These are phyloP conservation scores for Napeogenes inachia DNA, from an alignment of 2,888 invertebrate genomes.

Conservation along the genomic window DNA sequence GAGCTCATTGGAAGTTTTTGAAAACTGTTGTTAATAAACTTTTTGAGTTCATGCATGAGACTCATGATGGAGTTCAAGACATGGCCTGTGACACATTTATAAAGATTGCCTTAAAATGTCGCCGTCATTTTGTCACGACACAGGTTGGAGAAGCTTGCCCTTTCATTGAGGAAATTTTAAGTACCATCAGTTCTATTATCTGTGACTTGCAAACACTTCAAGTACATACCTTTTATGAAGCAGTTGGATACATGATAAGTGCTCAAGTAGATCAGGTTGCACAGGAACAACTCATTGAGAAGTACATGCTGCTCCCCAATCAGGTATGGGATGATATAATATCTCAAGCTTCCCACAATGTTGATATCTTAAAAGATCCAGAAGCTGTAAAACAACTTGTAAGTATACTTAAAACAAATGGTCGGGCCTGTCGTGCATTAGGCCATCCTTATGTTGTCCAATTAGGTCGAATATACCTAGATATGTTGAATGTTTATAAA, in stretches of 20 bases:
- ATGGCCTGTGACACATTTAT: slow-evolving; percentile 99
- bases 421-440: slow-evolving; percentile 98
- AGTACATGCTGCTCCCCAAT: slow-evolving; percentile 98
- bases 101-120: slow-evolving; percentile 98
- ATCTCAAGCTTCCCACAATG: slow-evolving; percentile 96
- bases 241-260: slow-evolving; percentile 99
- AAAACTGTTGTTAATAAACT: slow-evolving; percentile 99
- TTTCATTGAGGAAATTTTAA: slow-evolving; percentile 98
- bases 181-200: slow-evolving; percentile 97
- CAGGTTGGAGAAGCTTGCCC: slow-evolving; percentile 98
- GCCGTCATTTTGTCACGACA: slow-evolving; percentile 97
- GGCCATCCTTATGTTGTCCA: slow-evolving; percentile 97
- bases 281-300: slow-evolving; percentile 96
- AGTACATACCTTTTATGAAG: slow-evolving; percentile 99
- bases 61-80: slow-evolving; percentile 99
- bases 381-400: slow-evolving; percentile 98
- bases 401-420: slow-evolving; percentile 99
- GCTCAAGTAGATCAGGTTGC: slow-evolving; percentile 94
- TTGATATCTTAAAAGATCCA: slow-evolving; percentile 95
- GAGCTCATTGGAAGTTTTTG: slow-evolving; percentile 99
- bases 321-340: slow-evolving; percentile 99
- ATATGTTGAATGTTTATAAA: slow-evolving; percentile 99
- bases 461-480: slow-evolving; percentile 97
- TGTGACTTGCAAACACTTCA: slow-evolving; percentile 99
- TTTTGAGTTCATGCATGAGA: slow-evolving; percentile 99